phyloP scores from a whole-genome alignment of 2,113 vertebrate species.

The Sisor rabdophorus region DNA sequence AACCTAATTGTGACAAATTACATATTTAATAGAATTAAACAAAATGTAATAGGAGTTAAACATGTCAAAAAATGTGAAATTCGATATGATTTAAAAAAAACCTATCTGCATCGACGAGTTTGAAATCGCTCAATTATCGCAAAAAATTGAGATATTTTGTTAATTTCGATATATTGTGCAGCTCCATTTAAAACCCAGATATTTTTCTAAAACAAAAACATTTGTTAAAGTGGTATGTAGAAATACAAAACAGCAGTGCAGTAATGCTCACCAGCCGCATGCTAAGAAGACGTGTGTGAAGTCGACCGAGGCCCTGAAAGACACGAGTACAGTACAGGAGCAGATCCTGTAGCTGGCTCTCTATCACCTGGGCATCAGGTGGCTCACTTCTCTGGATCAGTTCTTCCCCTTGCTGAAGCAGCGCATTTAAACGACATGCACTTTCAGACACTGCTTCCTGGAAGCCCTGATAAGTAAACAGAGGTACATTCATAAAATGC shows the following conservation, averaged over 20 bases:
- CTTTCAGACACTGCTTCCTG: constrained; percentile 71
- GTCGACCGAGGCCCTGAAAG: constrained; percentile 65
- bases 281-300: constrained; percentile 78
- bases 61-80: no score
- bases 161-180: no score
- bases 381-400: constrained; percentile 70
- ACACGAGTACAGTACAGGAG: constrained; percentile 67
- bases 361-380: constrained; percentile 60
- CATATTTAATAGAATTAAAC: not conserved
- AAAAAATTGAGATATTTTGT: no score
- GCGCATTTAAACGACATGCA: constrained; percentile 62
- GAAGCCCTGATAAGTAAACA: constrained; percentile 62
- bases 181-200: no score
- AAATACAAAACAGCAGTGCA: not conserved
- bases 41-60: not conserved
- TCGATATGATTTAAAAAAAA: no score
- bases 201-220: not conserved
- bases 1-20: not conserved
- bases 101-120: no score
- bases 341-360: constrained; percentile 69
- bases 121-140: no score
- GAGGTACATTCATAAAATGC: constrained; percentile 3
- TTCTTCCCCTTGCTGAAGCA: constrained; percentile 69
- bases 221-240: not conserved
- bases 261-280: constrained; percentile 69